These are phyloP conservation scores for Thymelicus lineola DNA, from an alignment of 2,888 invertebrate genomes.

Conservation along the genomic window DNA sequence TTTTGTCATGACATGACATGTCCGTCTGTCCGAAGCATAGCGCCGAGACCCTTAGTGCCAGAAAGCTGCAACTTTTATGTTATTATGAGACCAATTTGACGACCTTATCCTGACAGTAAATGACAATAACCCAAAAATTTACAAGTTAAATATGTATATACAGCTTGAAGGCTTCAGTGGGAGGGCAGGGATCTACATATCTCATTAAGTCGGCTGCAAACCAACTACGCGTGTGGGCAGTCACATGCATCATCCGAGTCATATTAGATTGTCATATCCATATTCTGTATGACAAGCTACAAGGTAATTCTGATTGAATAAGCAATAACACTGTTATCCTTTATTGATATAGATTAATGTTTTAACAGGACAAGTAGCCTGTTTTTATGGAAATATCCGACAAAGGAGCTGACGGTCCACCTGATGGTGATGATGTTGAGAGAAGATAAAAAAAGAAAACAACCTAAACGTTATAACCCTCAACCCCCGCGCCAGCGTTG, in stretches of 20 bases:
- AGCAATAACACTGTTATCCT: too few species aligned
- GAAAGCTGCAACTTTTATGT: too few species aligned
- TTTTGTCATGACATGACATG: too few species aligned
- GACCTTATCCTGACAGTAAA: neutral
- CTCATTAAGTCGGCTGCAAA: slow-evolving; percentile 18
- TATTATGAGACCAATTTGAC: too few species aligned
- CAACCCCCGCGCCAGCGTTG: too few species aligned
- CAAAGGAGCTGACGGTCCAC: too few species aligned
- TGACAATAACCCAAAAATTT: slow-evolving; percentile 3
- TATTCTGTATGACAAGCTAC: neutral
- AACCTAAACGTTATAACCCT: too few species aligned
- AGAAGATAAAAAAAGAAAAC: too few species aligned
- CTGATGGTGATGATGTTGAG: too few species aligned
- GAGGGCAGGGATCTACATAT: slow-evolving; percentile 14
- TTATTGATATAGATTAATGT: neutral
- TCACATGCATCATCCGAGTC: slow-evolving; percentile 4
- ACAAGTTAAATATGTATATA: slow-evolving; percentile 1
- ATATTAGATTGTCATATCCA: slow-evolving; percentile 10
- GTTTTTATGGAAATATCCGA: too few species aligned
- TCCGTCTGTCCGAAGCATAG: too few species aligned
- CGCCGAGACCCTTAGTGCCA: too few species aligned
- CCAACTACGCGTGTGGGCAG: neutral
- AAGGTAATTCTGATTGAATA: neutral
- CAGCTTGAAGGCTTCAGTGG: neutral
- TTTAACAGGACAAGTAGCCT: neutral